A percentile compares a stretch with the other conserved stretches of the same genome.
These are phyloP conservation scores for Pseudochaenichthys georgianus DNA, from an alignment of 2,797 vertebrate genomes.

Conservation along the genomic window DNA sequence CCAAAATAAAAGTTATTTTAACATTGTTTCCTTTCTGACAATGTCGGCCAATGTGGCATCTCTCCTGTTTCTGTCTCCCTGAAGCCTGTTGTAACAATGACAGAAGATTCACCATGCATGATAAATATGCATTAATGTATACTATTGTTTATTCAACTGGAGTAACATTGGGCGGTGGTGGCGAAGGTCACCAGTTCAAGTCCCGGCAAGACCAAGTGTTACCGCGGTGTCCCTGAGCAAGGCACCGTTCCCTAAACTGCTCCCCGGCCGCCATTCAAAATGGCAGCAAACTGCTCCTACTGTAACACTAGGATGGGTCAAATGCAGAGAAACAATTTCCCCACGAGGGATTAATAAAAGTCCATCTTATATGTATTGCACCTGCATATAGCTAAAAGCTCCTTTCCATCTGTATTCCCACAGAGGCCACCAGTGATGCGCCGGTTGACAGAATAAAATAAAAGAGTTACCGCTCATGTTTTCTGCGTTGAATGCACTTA, in stretches of 20 bases:
- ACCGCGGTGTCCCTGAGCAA: too few species aligned
- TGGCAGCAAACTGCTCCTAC: too few species aligned
- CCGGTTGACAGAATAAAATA: neutral
- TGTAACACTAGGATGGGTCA: too few species aligned
- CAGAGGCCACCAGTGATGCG: neutral
- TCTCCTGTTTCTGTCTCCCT: neutral
- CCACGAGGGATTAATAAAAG: too few species aligned
- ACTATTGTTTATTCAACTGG: neutral
- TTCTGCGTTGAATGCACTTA: neutral
- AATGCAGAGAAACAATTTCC: too few species aligned
- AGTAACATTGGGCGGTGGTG: too few species aligned
- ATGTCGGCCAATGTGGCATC: neutral
- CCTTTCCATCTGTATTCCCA: neutral
- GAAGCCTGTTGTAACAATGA: neutral
- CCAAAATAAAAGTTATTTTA: conserved; percentile 23
- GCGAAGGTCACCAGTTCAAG: too few species aligned
- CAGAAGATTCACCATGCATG: neutral
- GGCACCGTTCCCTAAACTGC: too few species aligned
- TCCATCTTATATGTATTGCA: neutral
- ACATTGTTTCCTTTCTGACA: neutral
- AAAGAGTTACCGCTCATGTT: neutral
- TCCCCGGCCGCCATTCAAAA: too few species aligned
- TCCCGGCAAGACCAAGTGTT: too few species aligned
- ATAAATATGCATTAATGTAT: neutral
- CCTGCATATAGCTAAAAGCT: neutral